phyloP scores from a whole-genome alignment of 2,797 vertebrate genomes.

The Cheracebus regulus region DNA sequence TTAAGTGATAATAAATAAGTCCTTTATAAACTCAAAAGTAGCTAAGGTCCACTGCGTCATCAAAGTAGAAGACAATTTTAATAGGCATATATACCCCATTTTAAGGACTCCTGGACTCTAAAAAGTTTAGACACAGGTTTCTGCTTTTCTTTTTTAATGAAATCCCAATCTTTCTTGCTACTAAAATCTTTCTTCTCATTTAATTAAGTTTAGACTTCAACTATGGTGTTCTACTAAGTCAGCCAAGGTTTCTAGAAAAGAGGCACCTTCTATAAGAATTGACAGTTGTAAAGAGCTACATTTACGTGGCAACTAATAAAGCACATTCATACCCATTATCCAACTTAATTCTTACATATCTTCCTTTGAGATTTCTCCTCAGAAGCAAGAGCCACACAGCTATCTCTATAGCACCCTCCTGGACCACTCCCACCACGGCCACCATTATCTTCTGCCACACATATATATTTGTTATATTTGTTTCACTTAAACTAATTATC shows the following conservation, averaged over 20 bases:
- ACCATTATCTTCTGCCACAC: background rate
- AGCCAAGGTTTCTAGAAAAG: conserved; percentile 26
- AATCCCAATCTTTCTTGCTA: background rate
- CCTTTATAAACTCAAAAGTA: conserved; percentile 14
- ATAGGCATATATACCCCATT: background rate
- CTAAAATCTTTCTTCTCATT: conserved; percentile 23
- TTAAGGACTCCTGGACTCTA: background rate
- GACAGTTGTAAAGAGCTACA: background rate
- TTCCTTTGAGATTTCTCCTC: background rate
- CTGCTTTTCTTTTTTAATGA: background rate
- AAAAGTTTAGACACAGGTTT: background rate
- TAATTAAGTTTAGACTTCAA: conserved; percentile 34
- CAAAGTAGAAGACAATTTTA: conserved; percentile 12
- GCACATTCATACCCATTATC: background rate
- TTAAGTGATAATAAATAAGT: background rate
- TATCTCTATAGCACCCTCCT: background rate
- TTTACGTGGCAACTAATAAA: background rate
- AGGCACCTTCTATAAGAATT: background rate
- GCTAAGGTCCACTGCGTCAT: background rate
- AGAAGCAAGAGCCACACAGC: background rate
- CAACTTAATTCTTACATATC: background rate
- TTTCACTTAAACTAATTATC: background rate
- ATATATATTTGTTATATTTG: background rate
- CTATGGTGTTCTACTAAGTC: background rate
- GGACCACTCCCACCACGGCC: background rate